phyloP scores from a whole-genome alignment of 2,888 invertebrate species.

The Poecilobothrus nobilitatus region DNA sequence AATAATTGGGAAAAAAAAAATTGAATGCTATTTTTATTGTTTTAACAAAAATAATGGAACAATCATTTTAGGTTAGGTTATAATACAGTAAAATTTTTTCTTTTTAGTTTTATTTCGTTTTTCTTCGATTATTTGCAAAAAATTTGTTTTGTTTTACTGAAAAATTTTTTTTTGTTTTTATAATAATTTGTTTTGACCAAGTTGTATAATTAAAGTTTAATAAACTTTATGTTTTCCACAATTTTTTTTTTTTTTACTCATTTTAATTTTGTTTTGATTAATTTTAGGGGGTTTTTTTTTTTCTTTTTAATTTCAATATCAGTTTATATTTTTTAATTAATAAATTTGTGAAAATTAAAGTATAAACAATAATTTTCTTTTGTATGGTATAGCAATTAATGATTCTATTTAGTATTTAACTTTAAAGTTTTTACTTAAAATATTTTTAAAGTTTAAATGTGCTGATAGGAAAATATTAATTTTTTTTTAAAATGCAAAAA shows the following conservation, averaged over 20 bases:
- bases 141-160: background rate
- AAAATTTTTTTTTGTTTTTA: background rate
- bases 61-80: background rate
- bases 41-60: background rate
- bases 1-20: too few relatives aligned
- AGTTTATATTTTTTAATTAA: background rate
- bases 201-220: slow-evolving; percentile 6
- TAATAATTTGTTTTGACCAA: slow-evolving; percentile 2
- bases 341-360: background rate
- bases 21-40: background rate
- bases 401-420: too few relatives aligned
- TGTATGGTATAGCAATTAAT: too few relatives aligned
- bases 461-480: too few relatives aligned
- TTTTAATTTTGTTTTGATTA: background rate
- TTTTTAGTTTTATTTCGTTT: background rate
- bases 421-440: too few relatives aligned
- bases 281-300: background rate
- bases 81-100: background rate
- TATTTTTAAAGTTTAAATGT: too few relatives aligned
- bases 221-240: background rate
- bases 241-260: background rate
- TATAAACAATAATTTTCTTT: too few relatives aligned
- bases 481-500: too few relatives aligned
- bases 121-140: background rate
- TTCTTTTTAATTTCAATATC: background rate